Conservation (phyloP, 1,140 invertebrate genomes). For the Platorchestia sp. region DNA sequence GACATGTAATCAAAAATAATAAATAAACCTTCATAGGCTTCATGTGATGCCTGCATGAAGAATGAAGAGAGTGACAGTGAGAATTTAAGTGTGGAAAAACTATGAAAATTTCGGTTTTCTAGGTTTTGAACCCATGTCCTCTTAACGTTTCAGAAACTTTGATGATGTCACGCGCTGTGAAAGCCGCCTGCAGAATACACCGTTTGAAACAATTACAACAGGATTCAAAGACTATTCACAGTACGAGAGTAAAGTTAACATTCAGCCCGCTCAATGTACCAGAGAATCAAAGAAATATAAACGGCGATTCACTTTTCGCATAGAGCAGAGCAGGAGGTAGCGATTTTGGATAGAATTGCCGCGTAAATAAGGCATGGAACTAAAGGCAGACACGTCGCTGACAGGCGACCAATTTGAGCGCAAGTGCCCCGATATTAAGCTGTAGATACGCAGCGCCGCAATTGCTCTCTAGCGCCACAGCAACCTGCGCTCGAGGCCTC, state of each 20-base stretch:
- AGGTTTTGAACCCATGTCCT: background rate
- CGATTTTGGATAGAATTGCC: background rate
- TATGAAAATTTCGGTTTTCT: no score
- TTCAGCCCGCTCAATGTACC: background rate
- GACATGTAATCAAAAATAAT: no score
- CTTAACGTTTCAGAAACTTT: background rate
- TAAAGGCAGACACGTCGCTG: background rate
- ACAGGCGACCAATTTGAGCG: constrained; percentile 2
- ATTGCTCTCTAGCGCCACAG: background rate
- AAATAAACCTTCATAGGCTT: no score
- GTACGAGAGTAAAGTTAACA: background rate
- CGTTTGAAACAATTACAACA: background rate
- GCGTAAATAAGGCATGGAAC: constrained; percentile 29
- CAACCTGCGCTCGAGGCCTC: background rate
- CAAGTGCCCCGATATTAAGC: constrained; percentile 28
- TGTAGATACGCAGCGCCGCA: background rate
- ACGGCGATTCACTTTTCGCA: background rate
- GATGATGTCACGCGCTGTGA: background rate
- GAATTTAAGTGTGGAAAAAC: no score
- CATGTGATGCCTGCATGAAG: no score
- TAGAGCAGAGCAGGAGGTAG: background rate
- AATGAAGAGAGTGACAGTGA: no score
- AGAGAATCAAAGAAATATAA: background rate
- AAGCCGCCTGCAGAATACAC: background rate
- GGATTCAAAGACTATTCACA: background rate